Base-by-base conservation (phyloP, 2,888 invertebrate genomes). In the Digitonthophagus gazella region DNA sequence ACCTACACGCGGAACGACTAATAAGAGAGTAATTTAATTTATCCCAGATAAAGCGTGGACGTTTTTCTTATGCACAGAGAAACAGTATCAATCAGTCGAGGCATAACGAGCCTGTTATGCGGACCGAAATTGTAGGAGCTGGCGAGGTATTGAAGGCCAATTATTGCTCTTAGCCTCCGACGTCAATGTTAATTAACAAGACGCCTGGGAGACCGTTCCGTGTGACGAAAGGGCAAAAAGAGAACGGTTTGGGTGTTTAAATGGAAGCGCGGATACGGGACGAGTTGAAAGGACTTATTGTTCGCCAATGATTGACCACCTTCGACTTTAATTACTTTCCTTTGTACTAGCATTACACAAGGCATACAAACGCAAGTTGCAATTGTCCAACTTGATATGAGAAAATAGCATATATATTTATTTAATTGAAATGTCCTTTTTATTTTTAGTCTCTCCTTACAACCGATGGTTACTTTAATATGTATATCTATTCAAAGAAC, bases 1-100 rank as follows among this genome's bases (percentile, higher is more conserved):
- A 44, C 28, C 11, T 44, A 44, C 28, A 44, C 55, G 67, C 19
- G 55, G 63, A 63, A 63, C 63, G 63, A 67, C 20, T 20, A 15
- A 55, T 63, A 55, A 63, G 15, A 63, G 6, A 54, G 19, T 65
- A 65, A 68, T 68, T 68, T 65, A 58, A 64, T 64, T 68, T 65
- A 55, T 68, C 65, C 57, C 14, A 16, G 65, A 65, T 58, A 68
- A 58, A 58, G 57, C 61, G 8, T 3, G 28, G 28, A 44, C 6
- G 28, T 44, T 44, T 44, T 44, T 44, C 28, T 44, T 44, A 44
- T 8, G 8, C 28, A 44, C 28, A 44, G 28, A 8, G 28, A 44
- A 44, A 44, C 28, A 44, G 28, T 44, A 44, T 44, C 28, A 44
- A 44, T 44, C 28, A 44, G 28, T 44, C 28, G 28, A 44, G 8